phyloP scores from a whole-genome alignment of 2,797 vertebrate genomes.

The Aldrovandia affinis region DNA sequence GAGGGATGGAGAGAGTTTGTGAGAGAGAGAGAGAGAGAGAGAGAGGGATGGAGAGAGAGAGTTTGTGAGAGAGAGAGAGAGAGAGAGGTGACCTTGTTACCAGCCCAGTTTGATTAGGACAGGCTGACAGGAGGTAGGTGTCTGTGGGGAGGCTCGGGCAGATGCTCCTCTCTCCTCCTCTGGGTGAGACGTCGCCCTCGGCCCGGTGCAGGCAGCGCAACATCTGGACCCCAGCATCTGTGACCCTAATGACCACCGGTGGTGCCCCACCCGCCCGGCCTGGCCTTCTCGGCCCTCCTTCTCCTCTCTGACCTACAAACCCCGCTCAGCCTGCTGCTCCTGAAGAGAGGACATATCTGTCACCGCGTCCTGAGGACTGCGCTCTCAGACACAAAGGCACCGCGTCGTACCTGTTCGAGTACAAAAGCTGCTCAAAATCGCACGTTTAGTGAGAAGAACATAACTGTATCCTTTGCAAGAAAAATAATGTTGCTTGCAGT shows the following conservation, averaged over 20 bases:
- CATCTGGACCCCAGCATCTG: conserved; percentile 64
- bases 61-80: conserved; percentile 29
- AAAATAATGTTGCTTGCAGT: too few relatives aligned
- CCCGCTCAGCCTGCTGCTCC: conserved; percentile 28
- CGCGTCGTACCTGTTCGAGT: too few relatives aligned
- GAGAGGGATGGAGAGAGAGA: conserved; percentile 15
- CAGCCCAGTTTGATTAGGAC: conserved; percentile 72
- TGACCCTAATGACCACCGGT: conserved; percentile 75
- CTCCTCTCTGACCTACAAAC: conserved; percentile 56
- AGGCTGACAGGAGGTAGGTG: conserved; percentile 75
- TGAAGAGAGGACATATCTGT: neutral
- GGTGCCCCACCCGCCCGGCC: conserved; percentile 42
- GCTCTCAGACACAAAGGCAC: too few relatives aligned
- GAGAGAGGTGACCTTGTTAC: conserved; percentile 71
- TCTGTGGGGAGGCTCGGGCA: conserved; percentile 78
- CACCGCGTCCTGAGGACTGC: neutral
- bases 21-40: neutral
- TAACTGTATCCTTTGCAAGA: too few relatives aligned
- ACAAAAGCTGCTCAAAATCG: too few relatives aligned
- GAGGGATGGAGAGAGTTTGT: neutral
- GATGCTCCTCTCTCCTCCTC: conserved; percentile 77
- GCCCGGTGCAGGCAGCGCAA: conserved; percentile 74
- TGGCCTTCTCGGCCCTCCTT: conserved; percentile 44
- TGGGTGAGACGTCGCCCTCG: conserved; percentile 66
- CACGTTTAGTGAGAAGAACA: too few relatives aligned